phyloP scores from a whole-genome alignment of 2,113 vertebrate species.

The Brevimyrus niger region DNA sequence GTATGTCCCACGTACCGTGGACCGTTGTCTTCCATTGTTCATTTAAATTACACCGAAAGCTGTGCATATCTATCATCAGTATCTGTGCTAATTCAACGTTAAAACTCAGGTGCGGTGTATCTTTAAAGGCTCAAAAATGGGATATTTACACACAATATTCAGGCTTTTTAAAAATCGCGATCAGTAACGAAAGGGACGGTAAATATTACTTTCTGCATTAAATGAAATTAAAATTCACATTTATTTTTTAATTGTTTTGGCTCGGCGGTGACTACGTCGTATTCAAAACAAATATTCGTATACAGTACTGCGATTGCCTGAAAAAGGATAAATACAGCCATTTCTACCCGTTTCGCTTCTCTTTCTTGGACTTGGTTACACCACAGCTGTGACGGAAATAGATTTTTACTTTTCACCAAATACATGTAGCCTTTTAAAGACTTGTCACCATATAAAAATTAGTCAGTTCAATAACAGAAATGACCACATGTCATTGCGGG shows the following conservation, averaged over 20 bases:
- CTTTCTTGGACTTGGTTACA: not conserved
- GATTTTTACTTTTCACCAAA: not conserved
- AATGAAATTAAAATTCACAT: not conserved
- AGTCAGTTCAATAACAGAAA: not conserved
- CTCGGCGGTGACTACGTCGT: not conserved
- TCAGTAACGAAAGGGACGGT: not conserved
- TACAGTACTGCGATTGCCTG: not conserved
- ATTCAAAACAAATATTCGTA: not conserved
- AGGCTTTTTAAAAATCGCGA: not conserved
- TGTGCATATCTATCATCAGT: not conserved
- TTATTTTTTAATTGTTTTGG: not conserved
- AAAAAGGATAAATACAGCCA: not conserved
- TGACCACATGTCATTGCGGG: not conserved
- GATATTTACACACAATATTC: not conserved
- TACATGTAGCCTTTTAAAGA: not conserved
- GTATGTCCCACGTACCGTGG: not conserved
- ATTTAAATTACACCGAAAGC: not conserved
- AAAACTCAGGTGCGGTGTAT: not conserved
- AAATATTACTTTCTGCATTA: not conserved
- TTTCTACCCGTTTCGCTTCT: not conserved
- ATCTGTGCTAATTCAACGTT: not conserved
- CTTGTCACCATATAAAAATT: not conserved
- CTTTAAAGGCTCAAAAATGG: not conserved
- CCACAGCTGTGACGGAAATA: not conserved
- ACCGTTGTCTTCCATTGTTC: not conserved